Conservation (phyloP, 1,140 invertebrate genomes). For the Spodoptera frugiperda region DNA sequence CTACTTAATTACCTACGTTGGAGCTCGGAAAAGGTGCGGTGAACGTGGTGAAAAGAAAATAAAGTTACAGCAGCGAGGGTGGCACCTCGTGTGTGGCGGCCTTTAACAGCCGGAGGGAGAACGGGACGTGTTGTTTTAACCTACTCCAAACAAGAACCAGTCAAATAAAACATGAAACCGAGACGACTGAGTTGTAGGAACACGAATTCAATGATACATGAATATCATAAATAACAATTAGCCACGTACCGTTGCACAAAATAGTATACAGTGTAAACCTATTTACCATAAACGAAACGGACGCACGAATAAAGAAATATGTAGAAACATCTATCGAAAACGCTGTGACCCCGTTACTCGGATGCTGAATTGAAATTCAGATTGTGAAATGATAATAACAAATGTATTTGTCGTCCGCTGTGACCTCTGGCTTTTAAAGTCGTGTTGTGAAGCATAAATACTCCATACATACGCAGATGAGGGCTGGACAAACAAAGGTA, state of each 20-base stretch:
- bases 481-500: constrained; percentile 78
- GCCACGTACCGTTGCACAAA: constrained; percentile 53
- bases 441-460: constrained; percentile 70
- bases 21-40: constrained; percentile 50
- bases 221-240: constrained; percentile 65
- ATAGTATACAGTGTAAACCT: constrained; percentile 44
- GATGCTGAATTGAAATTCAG: constrained; percentile 80
- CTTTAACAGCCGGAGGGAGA: constrained; percentile 53
- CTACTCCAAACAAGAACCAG: constrained; percentile 50
- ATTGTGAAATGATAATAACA: constrained; percentile 82
- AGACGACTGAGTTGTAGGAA: constrained; percentile 32
- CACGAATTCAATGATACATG: constrained; percentile 53
- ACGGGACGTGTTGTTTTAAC: constrained; percentile 60
- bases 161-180: constrained; percentile 47
- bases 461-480: constrained; percentile 79
- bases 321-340: constrained; percentile 77
- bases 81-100: constrained; percentile 61
- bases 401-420: constrained; percentile 78
- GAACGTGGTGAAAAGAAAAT: constrained; percentile 56
- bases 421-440: constrained; percentile 78
- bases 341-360: constrained; percentile 82
- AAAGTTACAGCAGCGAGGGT: constrained; percentile 54
- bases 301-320: constrained; percentile 72
- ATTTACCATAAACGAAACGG: constrained; percentile 56
- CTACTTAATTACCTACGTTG: constrained; percentile 50